Conservation (phyloP, 2,888 invertebrate genomes). For the Perizoma affinitatum region DNA sequence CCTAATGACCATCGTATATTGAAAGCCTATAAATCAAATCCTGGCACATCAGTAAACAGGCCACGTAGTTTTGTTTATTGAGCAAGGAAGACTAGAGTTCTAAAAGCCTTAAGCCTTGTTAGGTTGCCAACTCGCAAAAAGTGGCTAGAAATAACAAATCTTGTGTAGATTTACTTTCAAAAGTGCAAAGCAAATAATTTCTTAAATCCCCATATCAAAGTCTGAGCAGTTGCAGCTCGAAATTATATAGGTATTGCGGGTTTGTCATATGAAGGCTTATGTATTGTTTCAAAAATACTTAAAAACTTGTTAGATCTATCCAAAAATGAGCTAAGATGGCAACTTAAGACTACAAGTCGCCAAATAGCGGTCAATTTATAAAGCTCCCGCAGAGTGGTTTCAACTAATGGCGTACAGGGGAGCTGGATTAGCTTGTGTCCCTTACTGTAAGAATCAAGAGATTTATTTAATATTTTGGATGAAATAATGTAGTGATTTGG, state of each 20-base stretch:
- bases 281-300: no score
- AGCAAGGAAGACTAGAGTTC: conserved; percentile 28
- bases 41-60: conserved; percentile 17
- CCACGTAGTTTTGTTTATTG: conserved; percentile 31
- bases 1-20: conserved; percentile 11
- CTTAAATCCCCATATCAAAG: no score
- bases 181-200: no score
- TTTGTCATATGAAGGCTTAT: no score
- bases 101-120: conserved; percentile 25
- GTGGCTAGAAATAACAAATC: not conserved
- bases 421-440: conserved; percentile 47
- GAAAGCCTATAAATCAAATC: conserved; percentile 19
- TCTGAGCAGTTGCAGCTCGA: no score
- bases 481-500: no score
- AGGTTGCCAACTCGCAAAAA: conserved; percentile 19
- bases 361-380: conserved; percentile 65
- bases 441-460: conserved; percentile 37
- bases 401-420: conserved; percentile 50
- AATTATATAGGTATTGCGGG: no score
- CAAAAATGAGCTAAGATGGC: conserved; percentile 12
- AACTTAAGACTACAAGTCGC: conserved; percentile 47
- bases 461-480: no score
- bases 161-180: no score
- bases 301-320: not conserved
- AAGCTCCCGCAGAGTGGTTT: conserved; percentile 54